phyloP scores from a whole-genome alignment of 1,140 invertebrate species.

The Holotrichia oblita region DNA sequence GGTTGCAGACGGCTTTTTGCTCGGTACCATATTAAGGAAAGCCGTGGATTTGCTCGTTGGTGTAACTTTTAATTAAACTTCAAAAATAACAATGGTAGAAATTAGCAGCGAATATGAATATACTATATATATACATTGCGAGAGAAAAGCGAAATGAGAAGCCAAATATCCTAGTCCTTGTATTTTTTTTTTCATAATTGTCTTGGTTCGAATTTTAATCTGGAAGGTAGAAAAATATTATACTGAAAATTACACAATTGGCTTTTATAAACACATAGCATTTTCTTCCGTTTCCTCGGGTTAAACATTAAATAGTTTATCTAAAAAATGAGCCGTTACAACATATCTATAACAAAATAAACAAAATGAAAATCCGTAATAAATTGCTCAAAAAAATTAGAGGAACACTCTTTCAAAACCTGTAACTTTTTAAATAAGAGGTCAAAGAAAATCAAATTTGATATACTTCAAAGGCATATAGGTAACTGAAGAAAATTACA shows the following conservation, averaged over 20 bases:
- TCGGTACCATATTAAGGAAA: conserved; percentile 43
- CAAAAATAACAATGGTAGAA: conserved; percentile 51
- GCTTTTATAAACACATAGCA: neutral
- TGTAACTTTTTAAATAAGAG: too few relatives aligned
- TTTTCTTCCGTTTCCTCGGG: neutral
- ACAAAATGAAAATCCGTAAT: neutral
- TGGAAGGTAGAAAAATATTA: neutral
- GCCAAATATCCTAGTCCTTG: neutral
- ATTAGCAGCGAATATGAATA: conserved; percentile 46
- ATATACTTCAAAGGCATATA: too few relatives aligned
- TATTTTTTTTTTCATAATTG: neutral
- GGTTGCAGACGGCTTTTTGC: conserved; percentile 49
- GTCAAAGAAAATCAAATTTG: too few relatives aligned
- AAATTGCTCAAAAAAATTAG: too few relatives aligned
- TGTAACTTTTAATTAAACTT: conserved; percentile 54
- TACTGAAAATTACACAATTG: neutral
- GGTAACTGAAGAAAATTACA: too few relatives aligned
- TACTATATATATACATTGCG: conserved; percentile 3
- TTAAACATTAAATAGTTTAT: neutral
- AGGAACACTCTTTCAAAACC: too few relatives aligned
- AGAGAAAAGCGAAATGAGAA: neutral
- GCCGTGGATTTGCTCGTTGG: conserved; percentile 49
- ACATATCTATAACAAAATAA: neutral
- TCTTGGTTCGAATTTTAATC: neutral
- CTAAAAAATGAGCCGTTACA: neutral